Evolutionary conservation across 2,888 invertebrate species (phyloP), one percentile per base, ranked within the genome.

Genomic region (Vannuccia rotundouncinata): DNA sequence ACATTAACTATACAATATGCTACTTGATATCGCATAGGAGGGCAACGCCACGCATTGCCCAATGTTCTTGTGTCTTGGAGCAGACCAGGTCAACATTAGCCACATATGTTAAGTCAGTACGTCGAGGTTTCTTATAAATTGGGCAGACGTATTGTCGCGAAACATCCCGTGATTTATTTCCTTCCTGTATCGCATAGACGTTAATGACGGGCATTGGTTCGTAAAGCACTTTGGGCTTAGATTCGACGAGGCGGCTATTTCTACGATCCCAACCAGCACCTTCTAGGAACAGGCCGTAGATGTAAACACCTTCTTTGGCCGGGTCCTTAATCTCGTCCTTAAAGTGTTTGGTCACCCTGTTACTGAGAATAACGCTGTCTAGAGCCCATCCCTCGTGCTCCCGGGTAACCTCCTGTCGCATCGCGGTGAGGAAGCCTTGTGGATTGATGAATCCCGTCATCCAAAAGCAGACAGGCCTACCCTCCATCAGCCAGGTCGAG

Each of bases 391-490:
- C 78, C 82, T 88, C 88, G 84, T 88, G 88, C 22, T 86, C 86
- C 73, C 88, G 83, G 1, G 88, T 88, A 79, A 88, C 87, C 84
- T 88, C 88, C 83, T 88, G 88, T 83, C 88, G 84, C 87, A 88
- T 88, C 77, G 88, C 88, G 13, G 88, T 88, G 82, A 88, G 84
- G 85, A 88, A 88, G 79, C 88, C 88, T 91, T 95, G 96, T 0
- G 96, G 95, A 89, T 97, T 97, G 89, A 97, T 97, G 89, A 97
- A 96, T 73, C 96, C 97, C 0, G 96, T 95, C 95, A 97, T 95
- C 97, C 97, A 97, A 89, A 95, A 97, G 0, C 93, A 92, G 84
- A 90, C 89, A 0, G 95, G 96, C 82, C 93, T 91, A 73, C 95
- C 95, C 81, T 91, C 91, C 83, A 86, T 87, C 81, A 88, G 91